These are phyloP conservation scores for Zaprionus kolodkinae DNA, from an alignment of 1,140 invertebrate genomes.

Conservation along the genomic window DNA sequence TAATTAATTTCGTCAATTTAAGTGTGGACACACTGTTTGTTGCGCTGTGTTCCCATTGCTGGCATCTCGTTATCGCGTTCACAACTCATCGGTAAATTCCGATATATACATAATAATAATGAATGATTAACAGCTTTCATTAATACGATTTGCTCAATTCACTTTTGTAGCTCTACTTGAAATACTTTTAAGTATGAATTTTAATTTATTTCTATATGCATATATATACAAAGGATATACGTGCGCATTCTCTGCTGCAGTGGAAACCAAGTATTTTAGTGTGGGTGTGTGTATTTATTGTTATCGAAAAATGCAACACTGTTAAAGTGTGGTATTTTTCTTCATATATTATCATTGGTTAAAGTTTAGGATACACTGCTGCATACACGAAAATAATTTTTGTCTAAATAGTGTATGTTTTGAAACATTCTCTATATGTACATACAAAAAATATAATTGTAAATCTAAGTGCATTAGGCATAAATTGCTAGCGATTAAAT, in stretches of 20 bases:
- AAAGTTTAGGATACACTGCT: constrained; percentile 63
- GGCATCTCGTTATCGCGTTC: constrained; percentile 3
- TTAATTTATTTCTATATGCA: neutral
- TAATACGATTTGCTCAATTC: neutral
- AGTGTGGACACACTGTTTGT: constrained; percentile 31
- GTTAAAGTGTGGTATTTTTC: constrained; percentile 57
- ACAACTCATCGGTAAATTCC: constrained; percentile 1
- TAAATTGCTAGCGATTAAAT: constrained; percentile 45
- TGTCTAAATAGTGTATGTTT: constrained; percentile 66
- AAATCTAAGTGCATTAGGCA: constrained; percentile 47
- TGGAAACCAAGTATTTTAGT: constrained; percentile 38
- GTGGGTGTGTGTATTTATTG: constrained; percentile 56
- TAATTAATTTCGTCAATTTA: neutral
- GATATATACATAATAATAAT: constrained; percentile 4
- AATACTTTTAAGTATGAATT: neutral
- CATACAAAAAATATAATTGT: constrained; percentile 41
- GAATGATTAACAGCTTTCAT: neutral
- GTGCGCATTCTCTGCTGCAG: neutral
- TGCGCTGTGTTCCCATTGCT: neutral
- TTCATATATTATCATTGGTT: constrained; percentile 61
- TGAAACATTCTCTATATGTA: constrained; percentile 66
- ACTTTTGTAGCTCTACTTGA: neutral
- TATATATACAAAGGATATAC: neutral
- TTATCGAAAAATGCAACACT: constrained; percentile 62
- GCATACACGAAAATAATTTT: constrained; percentile 69